phyloP scores from a whole-genome alignment of 2,113 vertebrate genomes.

The Phodopus roborovskii region DNA sequence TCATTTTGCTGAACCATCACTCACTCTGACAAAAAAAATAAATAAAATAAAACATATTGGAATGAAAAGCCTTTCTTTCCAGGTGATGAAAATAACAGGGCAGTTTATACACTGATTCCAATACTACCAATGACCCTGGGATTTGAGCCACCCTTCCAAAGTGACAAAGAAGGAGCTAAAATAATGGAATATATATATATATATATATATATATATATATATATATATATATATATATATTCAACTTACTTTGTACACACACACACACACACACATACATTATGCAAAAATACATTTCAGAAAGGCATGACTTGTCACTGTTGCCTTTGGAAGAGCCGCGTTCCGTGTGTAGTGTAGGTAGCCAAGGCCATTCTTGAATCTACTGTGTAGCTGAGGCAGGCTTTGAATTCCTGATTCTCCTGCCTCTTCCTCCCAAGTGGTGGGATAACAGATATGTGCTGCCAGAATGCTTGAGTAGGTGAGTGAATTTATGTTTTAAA shows the following conservation, averaged over 20 bases:
- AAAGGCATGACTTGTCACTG: background rate
- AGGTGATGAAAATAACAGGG: conserved; percentile 22
- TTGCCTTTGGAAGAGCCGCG: background rate
- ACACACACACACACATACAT: background rate
- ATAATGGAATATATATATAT: background rate
- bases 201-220: too few species aligned
- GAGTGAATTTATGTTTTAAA: conserved; percentile 44
- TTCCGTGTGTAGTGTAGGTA: too few species aligned
- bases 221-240: background rate
- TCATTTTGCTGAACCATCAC: conserved; percentile 71
- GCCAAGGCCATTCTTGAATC: background rate
- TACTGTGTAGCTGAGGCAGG: too few species aligned
- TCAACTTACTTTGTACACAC: background rate
- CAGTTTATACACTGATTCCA: background rate
- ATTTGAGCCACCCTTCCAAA: conserved; percentile 13
- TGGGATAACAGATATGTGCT: background rate
- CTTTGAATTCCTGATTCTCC: background rate
- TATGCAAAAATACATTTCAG: background rate
- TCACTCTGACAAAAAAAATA: conserved; percentile 57
- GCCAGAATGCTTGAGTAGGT: background rate
- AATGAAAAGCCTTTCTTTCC: conserved; percentile 67
- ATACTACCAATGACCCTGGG: conserved; percentile 25
- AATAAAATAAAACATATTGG: conserved; percentile 22
- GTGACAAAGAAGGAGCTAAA: conserved; percentile 3
- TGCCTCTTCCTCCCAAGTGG: background rate